These are phyloP conservation scores for Hydraecia micacea DNA, from an alignment of 2,888 invertebrate species.

Conservation along the genomic window DNA sequence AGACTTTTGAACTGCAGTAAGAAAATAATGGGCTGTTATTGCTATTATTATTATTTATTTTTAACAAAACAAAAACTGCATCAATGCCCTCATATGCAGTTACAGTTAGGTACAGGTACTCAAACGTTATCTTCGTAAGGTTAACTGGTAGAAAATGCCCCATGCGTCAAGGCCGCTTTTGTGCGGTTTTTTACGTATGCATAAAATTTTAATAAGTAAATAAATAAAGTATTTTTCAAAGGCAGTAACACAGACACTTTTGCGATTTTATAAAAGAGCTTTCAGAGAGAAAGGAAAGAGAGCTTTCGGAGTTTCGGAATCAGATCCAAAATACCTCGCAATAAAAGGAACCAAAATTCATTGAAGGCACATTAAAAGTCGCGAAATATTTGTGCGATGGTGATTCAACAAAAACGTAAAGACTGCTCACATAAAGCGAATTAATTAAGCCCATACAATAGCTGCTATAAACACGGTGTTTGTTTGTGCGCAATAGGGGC, in stretches of 20 bases:
- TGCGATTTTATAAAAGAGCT: background rate
- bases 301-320: background rate
- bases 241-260: background rate
- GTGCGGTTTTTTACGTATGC: too few relatives aligned
- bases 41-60: background rate
- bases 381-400: constrained; percentile 63
- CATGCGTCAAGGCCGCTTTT: too few relatives aligned
- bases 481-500: constrained; percentile 74
- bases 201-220: too few relatives aligned
- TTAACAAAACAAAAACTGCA: background rate
- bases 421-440: constrained; percentile 82
- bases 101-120: too few relatives aligned
- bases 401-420: constrained; percentile 77
- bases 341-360: constrained; percentile 40
- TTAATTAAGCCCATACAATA: constrained; percentile 85
- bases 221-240: too few relatives aligned
- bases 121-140: too few relatives aligned
- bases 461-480: constrained; percentile 80
- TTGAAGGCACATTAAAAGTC: constrained; percentile 55
- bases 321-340: background rate
- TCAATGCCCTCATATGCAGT: background rate
- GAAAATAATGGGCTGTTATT: too few relatives aligned
- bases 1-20: background rate
- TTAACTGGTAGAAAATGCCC: too few relatives aligned
- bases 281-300: background rate